Evolutionary conservation across 2,888 invertebrate genomes (phyloP).

Genomic region (Maniola hyperantus): DNA sequence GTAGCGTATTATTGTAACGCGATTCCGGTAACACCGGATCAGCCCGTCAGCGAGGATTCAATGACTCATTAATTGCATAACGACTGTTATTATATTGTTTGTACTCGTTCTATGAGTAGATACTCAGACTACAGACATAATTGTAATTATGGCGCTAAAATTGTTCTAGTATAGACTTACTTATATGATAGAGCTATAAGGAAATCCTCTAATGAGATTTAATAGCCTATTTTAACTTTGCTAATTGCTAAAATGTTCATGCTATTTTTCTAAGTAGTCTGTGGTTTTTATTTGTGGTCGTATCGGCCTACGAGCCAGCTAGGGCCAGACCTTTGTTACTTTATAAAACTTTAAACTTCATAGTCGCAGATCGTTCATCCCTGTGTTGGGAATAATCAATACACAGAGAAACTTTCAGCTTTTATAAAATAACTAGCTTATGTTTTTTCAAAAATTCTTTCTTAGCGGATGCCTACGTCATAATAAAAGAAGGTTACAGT

Average conservation of each 20-base stretch:
- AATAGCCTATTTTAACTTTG: neutral
- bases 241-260: neutral
- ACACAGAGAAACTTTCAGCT: too few relatives aligned
- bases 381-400: too few relatives aligned
- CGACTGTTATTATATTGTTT: constrained; percentile 11
- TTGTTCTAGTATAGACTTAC: neutral
- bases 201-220: neutral
- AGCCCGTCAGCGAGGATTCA: constrained; percentile 28
- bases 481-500: too few relatives aligned
- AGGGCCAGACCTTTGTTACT: too few relatives aligned
- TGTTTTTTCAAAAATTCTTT: too few relatives aligned
- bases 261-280: neutral
- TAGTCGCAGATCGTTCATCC: too few relatives aligned
- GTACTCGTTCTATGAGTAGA: neutral
- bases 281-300: neutral
- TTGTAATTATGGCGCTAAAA: constrained; percentile 3
- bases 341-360: too few relatives aligned
- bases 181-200: neutral
- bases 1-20: constrained; percentile 19
- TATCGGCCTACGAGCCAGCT: too few relatives aligned
- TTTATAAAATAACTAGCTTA: too few relatives aligned
- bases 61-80: constrained; percentile 38
- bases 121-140: neutral
- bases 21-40: constrained; percentile 9
- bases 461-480: too few relatives aligned